Evolutionary conservation across 1,140 invertebrate genomes (phyloP), one percentile per base, ranked within the genome.

Genomic region (Proctacanthus coquilletti): DNA sequence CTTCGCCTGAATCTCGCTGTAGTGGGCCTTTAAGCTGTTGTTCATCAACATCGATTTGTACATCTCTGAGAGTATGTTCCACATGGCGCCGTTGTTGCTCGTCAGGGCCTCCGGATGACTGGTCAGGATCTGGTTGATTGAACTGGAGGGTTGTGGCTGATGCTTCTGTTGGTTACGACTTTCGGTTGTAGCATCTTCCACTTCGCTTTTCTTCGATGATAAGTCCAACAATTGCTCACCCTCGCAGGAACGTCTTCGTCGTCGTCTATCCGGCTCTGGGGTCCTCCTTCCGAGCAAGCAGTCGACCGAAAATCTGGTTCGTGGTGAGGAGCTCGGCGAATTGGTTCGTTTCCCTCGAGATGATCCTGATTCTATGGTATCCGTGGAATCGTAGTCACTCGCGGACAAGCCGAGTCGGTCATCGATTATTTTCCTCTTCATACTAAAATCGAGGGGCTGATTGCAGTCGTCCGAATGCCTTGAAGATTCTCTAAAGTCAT

Each of bases 21-120:
- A 50, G 14, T 49, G 47, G 30, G 39, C 4, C 39, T 39, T 39
- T 33, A 46, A 13, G 45, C 34, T 53, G 42, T 35, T 44, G 41
- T 8, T 45, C 38, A n/a, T 45, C 27, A 58, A 41, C 51, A 58
- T 58, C 9, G 54, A 51, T 35, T 54, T 51, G 15, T 58, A 58
- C 6, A 58, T 50, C 29, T 57, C 55, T 1, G 55, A 58, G 5
- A 58, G 45, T 3, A 58, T 43, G 25, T 52, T 58, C 55, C 55
- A 58, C 48, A 52, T 49, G 2, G 18, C 48, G 23, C 13, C 8
- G 42, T 19, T 52, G 50, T 8, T 52, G 50, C 36, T 53, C 48
- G 32, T 53, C 48, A 2, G 46, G 10, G 1, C 34, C 21, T 1
- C 38, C 18, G 3, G 30, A n/a, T 10, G 42, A 19, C 8, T 10